Evolutionary conservation across 1,140 invertebrate species (phyloP).

Genomic region (Sycobia sp.): DNA sequence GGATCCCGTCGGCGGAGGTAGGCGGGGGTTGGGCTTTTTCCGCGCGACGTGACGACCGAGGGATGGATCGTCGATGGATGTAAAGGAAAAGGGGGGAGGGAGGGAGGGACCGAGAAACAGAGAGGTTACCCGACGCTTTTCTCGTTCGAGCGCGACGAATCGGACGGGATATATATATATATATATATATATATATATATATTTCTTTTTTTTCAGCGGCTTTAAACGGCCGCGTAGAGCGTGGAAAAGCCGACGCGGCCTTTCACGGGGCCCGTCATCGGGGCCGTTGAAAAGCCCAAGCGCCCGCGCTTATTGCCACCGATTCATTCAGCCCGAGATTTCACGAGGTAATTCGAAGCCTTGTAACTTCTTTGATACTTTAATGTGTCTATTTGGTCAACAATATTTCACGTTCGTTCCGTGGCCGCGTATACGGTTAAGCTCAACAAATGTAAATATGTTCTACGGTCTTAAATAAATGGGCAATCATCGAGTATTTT

Average conservation of each 20-base stretch:
- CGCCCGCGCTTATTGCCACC: constrained; percentile 25
- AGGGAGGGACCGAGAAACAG: no score
- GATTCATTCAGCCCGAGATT: constrained; percentile 17
- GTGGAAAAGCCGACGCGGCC: constrained; percentile 19
- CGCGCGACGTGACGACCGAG: constrained; percentile 5
- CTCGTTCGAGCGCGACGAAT: constrained; percentile 17
- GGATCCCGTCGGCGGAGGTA: no score
- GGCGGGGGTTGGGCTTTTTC: constrained; percentile 9
- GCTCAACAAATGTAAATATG: no score
- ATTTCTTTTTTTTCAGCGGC: constrained; percentile 27
- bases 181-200: no score
- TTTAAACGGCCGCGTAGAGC: constrained; percentile 26
- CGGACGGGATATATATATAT: no score
- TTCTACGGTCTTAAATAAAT: no score
- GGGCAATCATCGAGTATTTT: no score
- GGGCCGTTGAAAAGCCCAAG: constrained; percentile 13
- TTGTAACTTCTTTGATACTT: constrained; percentile 19
- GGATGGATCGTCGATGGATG: no score
- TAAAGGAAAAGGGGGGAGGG: constrained; percentile 18
- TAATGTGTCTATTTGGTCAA: constrained; percentile 21
- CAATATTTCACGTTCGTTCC: constrained; percentile 22
- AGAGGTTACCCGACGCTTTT: constrained; percentile 7
- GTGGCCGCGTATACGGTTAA: no score
- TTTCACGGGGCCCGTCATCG: constrained; percentile 14
- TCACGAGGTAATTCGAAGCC: constrained; percentile 10